Evolutionary conservation across 2,113 vertebrate species (phyloP).

Genomic region (Ovis aries): ARS-UI_Ramb_v3.0 NC_056060.1:29212501-29213000

Average conservation of each 20-base stretch:
- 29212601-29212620: background rate
- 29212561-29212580: background rate
- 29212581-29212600: background rate
- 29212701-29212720: background rate
- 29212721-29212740: background rate
- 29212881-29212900: background rate
- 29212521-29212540: background rate
- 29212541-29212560: background rate
- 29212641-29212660: background rate
- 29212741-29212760: background rate
- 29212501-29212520: background rate
- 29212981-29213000: background rate
- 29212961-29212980: background rate
- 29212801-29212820: background rate
- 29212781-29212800: conserved; percentile 14
- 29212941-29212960: background rate
- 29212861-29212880: background rate
- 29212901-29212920: background rate
- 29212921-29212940: background rate
- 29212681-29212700: background rate
- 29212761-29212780: background rate
- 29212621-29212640: background rate
- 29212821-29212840: background rate
- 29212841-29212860: background rate
- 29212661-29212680: background rate